Conservation (phyloP, 1,140 invertebrate genomes). For the Halictus rubicundus region DNA sequence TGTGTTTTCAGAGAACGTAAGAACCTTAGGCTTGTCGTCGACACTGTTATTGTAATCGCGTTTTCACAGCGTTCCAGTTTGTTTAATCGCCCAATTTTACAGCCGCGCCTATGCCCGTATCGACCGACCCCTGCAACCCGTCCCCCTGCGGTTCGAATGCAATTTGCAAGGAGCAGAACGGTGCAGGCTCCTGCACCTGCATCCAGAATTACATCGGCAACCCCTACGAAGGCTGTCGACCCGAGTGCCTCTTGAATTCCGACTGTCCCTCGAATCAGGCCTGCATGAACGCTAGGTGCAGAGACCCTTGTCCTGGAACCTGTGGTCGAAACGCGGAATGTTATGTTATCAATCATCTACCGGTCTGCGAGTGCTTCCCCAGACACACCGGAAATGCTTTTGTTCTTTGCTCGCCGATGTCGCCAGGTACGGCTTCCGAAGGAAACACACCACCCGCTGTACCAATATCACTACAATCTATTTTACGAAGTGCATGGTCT, state of each 20-base stretch:
- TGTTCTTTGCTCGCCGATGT: constrained; percentile 34
- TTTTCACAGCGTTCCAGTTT: not conserved
- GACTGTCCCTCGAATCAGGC: constrained; percentile 84
- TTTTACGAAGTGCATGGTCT: too few relatives aligned
- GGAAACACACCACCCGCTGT: too few relatives aligned
- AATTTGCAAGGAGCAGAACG: constrained; percentile 86
- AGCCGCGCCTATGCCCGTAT: constrained; percentile 4
- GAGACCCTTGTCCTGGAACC: constrained; percentile 82
- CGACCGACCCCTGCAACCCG: constrained; percentile 70
- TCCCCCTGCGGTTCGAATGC: constrained; percentile 82
- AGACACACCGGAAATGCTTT: constrained; percentile 82
- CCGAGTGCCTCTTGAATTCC: constrained; percentile 86
- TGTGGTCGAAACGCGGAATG: constrained; percentile 87
- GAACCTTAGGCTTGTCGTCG: not conserved
- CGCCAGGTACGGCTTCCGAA: constrained; percentile 44
- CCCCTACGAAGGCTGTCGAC: constrained; percentile 81
- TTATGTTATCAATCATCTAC: constrained; percentile 86
- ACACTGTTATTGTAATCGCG: not conserved
- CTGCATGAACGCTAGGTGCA: constrained; percentile 85
- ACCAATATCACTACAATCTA: too few relatives aligned
- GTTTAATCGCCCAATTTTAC: not conserved
- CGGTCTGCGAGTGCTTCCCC: constrained; percentile 85
- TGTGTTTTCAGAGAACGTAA: constrained; percentile 70
- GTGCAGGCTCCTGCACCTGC: constrained; percentile 80
- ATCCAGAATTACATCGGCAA: constrained; percentile 77